phyloP scores from a whole-genome alignment of 2,113 vertebrate species.

The Oxyura jamaicensis region DNA sequence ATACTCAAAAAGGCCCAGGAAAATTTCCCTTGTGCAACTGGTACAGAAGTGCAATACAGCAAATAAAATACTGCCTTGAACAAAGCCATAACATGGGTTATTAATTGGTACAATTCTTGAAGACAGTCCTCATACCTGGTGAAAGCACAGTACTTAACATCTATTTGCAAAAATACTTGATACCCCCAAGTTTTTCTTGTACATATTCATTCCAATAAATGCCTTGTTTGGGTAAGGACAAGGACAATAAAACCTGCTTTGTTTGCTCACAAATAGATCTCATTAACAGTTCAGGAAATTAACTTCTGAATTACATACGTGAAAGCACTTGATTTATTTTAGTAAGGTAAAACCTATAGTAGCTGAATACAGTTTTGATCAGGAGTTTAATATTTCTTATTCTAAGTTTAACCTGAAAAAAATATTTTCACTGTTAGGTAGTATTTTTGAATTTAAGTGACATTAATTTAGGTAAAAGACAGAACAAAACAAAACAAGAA shows the following conservation, averaged over 20 bases:
- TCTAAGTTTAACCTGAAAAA: conserved; percentile 5
- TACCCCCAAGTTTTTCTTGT: neutral
- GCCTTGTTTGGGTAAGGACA: neutral
- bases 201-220: neutral
- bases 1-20: neutral
- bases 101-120: neutral
- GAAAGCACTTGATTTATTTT: neutral
- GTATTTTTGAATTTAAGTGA: neutral
- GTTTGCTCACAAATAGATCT: neutral
- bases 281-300: neutral
- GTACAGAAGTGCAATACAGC: neutral
- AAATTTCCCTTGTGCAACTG: neutral
- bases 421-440: neutral
- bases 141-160: neutral
- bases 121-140: neutral
- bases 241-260: neutral
- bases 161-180: neutral
- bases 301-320: neutral
- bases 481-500: neutral
- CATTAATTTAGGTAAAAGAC: neutral
- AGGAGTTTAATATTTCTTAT: neutral
- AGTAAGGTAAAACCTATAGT: neutral
- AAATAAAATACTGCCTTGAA: neutral
- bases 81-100: neutral
- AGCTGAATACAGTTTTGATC: neutral